Evolutionary conservation across 2,797 vertebrate species (phyloP).

Genomic region (Oreortyx pictus): DNA sequence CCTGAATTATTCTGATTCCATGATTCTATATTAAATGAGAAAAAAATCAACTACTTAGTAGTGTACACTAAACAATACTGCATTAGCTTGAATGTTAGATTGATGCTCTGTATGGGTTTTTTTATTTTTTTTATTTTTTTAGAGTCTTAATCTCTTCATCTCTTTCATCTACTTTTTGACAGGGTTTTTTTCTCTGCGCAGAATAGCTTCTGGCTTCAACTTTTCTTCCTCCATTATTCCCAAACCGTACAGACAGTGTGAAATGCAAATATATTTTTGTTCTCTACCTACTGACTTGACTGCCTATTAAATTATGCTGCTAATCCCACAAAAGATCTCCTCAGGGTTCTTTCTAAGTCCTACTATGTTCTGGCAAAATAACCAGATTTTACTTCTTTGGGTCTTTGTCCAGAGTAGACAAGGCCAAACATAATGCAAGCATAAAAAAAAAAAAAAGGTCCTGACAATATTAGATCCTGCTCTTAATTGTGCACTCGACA

Average conservation of each 20-base stretch:
- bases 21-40: background rate
- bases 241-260: background rate
- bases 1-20: background rate
- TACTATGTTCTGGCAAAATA: background rate
- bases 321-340: background rate
- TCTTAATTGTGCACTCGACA: background rate
- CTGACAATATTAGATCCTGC: background rate
- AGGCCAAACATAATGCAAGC: background rate
- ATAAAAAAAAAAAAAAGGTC: background rate
- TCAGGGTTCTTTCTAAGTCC: constrained; percentile 21
- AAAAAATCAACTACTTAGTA: background rate
- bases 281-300: background rate
- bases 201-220: constrained; percentile 29
- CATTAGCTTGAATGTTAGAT: background rate
- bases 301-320: background rate
- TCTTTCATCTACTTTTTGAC: background rate
- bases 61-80: background rate
- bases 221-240: background rate
- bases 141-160: background rate
- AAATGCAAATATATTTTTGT: constrained; percentile 34
- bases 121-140: background rate
- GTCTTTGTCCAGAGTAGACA: background rate
- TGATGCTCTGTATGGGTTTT: background rate
- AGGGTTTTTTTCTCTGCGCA: background rate
- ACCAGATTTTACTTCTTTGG: background rate